These are phyloP conservation scores for Protonemura montana DNA, from an alignment of 2,888 invertebrate species.

Conservation along the genomic window DNA sequence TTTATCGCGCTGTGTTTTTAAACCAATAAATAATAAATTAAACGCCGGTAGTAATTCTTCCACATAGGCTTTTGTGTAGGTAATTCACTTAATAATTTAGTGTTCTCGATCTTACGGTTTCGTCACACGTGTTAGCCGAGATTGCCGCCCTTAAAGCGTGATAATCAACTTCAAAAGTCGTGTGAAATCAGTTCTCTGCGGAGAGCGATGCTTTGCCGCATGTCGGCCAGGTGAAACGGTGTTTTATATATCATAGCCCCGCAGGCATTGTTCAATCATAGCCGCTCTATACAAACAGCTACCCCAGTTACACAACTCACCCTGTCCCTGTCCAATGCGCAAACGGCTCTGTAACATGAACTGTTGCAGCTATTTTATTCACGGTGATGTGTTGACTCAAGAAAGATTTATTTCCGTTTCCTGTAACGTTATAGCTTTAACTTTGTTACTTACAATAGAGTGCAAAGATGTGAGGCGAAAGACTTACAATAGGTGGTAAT, in stretches of 20 bases:
- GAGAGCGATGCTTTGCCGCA: not conserved
- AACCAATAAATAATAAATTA: too few relatives aligned
- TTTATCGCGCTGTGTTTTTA: too few relatives aligned
- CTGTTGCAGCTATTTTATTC: slow-evolving; percentile 20
- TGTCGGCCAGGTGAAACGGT: slow-evolving; percentile 21
- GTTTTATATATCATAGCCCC: not conserved
- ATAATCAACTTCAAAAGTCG: slow-evolving; percentile 17
- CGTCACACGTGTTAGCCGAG: not conserved
- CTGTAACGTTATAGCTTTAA: slow-evolving; percentile 35
- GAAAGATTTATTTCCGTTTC: slow-evolving; percentile 35
- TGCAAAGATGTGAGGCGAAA: slow-evolving; percentile 21
- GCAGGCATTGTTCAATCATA: slow-evolving; percentile 18
- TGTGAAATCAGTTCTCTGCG: slow-evolving; percentile 43
- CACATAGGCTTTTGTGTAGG: too few relatives aligned
- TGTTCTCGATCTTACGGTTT: not conserved
- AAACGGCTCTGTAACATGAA: slow-evolving; percentile 21
- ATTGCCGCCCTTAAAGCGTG: not conserved
- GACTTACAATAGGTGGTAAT: slow-evolving; percentile 29
- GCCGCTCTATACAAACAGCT: not conserved
- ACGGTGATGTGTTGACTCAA: slow-evolving; percentile 28
- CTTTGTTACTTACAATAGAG: slow-evolving; percentile 21
- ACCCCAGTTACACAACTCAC: slow-evolving; percentile 8
- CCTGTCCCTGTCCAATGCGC: not conserved
- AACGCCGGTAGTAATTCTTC: too few relatives aligned
- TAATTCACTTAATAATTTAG: not conserved